Evolutionary conservation across 53 echinoderm and acorn worm genomes (phyloP).

Genomic region (Crossaster papposus): DNA sequence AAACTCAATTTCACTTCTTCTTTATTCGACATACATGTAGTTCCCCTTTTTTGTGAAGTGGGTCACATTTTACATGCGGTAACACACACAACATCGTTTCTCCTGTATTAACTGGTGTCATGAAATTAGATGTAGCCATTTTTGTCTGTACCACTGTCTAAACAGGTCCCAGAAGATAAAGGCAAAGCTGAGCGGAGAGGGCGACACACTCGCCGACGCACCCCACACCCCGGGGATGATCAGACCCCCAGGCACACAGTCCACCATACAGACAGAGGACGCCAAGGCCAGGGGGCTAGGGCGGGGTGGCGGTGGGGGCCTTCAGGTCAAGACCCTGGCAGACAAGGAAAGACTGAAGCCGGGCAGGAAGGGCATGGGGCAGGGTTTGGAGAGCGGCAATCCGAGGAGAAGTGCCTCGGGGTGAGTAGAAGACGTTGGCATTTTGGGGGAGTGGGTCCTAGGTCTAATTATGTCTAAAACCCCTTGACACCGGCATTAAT

Average conservation of each 20-base stretch:
- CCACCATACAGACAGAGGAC: conserved; percentile 66
- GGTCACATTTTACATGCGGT: too few relatives aligned
- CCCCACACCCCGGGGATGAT: conserved; percentile 39
- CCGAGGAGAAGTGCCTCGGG: conserved; percentile 90
- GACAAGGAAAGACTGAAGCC: conserved; percentile 71
- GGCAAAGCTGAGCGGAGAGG: conserved; percentile 56
- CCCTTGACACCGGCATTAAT: too few relatives aligned
- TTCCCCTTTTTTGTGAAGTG: too few relatives aligned
- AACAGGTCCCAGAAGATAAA: conserved; percentile 75
- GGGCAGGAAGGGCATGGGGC: conserved; percentile 62
- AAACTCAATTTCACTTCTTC: too few relatives aligned
- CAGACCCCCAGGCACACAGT: conserved; percentile 73
- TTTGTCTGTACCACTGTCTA: too few relatives aligned
- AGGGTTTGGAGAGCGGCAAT: conserved; percentile 77
- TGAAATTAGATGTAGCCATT: not conserved
- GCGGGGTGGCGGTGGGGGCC: conserved; percentile 30
- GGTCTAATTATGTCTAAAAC: too few relatives aligned
- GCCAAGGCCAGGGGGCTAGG: conserved; percentile 54
- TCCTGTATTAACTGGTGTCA: too few relatives aligned
- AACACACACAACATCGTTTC: too few relatives aligned
- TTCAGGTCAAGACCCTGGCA: conserved; percentile 42
- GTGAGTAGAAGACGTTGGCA: conserved; percentile 48
- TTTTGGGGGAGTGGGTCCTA: not conserved
- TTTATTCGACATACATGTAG: too few relatives aligned
- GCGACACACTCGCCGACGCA: conserved; percentile 60